A percentile compares a stretch with the other conserved stretches of the same genome.
Conservation (phyloP, 1,140 invertebrate genomes). For the Eurosta solidaginis region DNA sequence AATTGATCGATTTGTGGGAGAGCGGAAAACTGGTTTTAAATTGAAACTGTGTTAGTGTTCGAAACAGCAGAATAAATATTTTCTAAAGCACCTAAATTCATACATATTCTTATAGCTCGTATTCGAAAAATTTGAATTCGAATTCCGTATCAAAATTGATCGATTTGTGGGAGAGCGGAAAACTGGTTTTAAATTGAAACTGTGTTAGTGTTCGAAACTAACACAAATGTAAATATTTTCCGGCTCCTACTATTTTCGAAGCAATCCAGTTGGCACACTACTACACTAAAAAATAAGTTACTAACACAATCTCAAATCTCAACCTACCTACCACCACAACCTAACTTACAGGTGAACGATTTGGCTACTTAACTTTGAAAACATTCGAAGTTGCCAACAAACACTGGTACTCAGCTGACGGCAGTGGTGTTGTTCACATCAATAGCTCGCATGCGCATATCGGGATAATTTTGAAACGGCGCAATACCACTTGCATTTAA, state of each 20-base stretch:
- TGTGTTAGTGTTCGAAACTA: slow-evolving; percentile 7
- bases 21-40: neutral
- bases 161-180: neutral
- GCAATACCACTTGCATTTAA: neutral
- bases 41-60: neutral
- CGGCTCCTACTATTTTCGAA: neutral
- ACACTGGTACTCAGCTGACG: neutral
- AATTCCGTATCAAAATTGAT: neutral
- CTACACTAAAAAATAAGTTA: neutral
- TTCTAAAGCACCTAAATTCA: neutral
- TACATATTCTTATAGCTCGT: neutral
- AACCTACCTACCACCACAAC: neutral
- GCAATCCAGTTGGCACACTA: neutral
- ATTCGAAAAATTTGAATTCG: neutral
- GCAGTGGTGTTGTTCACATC: neutral
- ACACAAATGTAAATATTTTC: neutral
- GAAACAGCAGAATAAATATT: neutral
- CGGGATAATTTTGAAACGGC: neutral
- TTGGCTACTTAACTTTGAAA: neutral
- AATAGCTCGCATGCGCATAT: slow-evolving; percentile 13
- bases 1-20: neutral
- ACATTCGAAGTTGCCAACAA: neutral
- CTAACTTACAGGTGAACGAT: neutral
- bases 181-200: neutral
- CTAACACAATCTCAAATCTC: neutral